These are phyloP conservation scores for Pseudanteris insignis DNA, from an alignment of 2,888 invertebrate species.

Conservation along the genomic window DNA sequence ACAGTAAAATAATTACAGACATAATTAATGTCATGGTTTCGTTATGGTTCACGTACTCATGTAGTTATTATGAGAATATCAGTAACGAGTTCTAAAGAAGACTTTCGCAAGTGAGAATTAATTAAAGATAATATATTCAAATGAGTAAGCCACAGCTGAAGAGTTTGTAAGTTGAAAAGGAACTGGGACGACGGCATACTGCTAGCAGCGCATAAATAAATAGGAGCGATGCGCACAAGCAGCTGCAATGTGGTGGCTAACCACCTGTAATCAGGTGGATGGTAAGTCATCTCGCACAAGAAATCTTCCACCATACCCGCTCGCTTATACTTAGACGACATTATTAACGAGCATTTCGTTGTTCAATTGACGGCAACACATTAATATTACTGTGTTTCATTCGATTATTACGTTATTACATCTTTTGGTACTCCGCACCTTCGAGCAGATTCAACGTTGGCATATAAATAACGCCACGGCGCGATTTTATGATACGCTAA, in stretches of 20 bases:
- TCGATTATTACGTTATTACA: background rate
- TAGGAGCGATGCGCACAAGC: constrained; percentile 26
- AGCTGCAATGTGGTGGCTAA: constrained; percentile 27
- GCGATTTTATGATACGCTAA: too few species aligned
- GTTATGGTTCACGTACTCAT: too few species aligned
- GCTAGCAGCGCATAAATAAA: constrained; percentile 38
- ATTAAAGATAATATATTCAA: constrained; percentile 23
- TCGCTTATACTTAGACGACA: constrained; percentile 19
- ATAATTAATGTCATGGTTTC: too few species aligned
- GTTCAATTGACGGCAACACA: too few species aligned
- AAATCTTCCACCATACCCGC: constrained; percentile 23
- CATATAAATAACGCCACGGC: too few species aligned
- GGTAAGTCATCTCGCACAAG: constrained; percentile 15
- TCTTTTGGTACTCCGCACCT: too few species aligned
- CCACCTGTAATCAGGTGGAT: constrained; percentile 40
- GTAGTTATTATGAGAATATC: background rate
- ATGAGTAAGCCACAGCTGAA: constrained; percentile 23
- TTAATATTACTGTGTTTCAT: constrained; percentile 7
- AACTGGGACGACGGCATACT: constrained; percentile 27
- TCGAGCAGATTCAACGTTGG: too few species aligned
- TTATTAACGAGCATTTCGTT: constrained; percentile 25
- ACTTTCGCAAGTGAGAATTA: constrained; percentile 17
- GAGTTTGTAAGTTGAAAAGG: constrained; percentile 18
- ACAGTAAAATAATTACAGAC: too few species aligned
- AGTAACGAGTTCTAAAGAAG: constrained; percentile 2